Conservation (phyloP, 2,797 vertebrate genomes). For the Bovichtus variegatus region DNA sequence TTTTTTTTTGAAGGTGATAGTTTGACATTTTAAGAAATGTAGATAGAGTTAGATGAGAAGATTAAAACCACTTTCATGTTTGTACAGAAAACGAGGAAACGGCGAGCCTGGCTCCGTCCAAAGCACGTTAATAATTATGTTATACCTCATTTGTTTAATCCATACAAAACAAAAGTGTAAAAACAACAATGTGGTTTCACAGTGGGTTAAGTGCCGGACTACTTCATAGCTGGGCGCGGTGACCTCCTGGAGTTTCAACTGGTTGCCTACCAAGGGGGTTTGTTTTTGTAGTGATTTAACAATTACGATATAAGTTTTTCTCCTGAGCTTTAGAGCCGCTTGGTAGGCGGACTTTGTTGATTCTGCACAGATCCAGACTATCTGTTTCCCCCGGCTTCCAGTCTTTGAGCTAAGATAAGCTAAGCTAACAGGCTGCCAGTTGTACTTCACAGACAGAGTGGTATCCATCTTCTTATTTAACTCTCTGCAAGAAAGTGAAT, state of each 20-base stretch:
- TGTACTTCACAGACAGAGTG: background rate
- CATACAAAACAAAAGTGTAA: background rate
- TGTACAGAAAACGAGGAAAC: too few species aligned
- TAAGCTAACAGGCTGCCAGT: background rate
- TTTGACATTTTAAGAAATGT: too few species aligned
- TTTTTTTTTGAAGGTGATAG: too few species aligned
- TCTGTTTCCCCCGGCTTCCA: background rate
- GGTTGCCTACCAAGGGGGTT: background rate
- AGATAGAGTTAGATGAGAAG: too few species aligned
- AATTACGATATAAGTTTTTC: too few species aligned
- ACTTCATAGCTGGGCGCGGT: background rate
- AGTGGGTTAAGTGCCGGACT: background rate
- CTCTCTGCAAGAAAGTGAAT: background rate
- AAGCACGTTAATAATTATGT: background rate
- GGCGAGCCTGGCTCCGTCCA: too few species aligned
- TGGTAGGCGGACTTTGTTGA: too few species aligned
- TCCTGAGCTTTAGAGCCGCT: background rate
- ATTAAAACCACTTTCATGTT: too few species aligned
- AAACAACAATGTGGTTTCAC: background rate
- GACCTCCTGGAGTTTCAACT: background rate
- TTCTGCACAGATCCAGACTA: too few species aligned
- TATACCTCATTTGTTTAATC: background rate
- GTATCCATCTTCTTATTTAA: background rate
- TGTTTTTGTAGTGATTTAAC: background rate
- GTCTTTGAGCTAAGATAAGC: background rate